Conservation (phyloP, 2,888 invertebrate genomes). For the Neria commutata region DNA sequence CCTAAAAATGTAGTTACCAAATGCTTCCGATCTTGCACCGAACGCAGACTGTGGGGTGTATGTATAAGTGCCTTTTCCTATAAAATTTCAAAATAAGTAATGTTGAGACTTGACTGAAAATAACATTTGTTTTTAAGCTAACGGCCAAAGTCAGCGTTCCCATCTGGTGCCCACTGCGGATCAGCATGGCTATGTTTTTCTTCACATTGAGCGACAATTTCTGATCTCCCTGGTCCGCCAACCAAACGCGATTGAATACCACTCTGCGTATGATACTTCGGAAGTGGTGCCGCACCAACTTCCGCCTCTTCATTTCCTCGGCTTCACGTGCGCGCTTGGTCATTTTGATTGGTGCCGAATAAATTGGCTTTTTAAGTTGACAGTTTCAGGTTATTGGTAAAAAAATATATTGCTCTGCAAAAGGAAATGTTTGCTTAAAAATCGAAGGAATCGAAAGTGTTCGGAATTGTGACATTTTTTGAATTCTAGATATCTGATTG, state of each 20-base stretch:
- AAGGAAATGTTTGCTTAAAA: background rate
- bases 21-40: constrained; percentile 68
- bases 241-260: constrained; percentile 63
- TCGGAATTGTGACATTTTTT: too few relatives aligned
- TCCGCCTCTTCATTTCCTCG: constrained; percentile 49
- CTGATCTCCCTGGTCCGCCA: constrained; percentile 37
- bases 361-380: background rate
- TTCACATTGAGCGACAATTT: constrained; percentile 43
- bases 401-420: background rate
- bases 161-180: constrained; percentile 63
- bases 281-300: constrained; percentile 65
- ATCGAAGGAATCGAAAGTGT: too few relatives aligned
- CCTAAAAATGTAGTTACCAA: constrained; percentile 67
- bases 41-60: constrained; percentile 65
- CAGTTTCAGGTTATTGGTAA: background rate
- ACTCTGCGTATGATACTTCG: constrained; percentile 66
- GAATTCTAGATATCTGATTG: too few relatives aligned
- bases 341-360: too few relatives aligned
- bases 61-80: constrained; percentile 70
- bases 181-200: constrained; percentile 66
- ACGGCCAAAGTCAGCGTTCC: constrained; percentile 64
- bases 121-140: constrained; percentile 12
- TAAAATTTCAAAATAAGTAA: constrained; percentile 19
- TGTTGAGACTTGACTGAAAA: background rate
- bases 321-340: constrained; percentile 34